Evolutionary conservation across 2,113 vertebrate genomes (phyloP), one percentile per base, ranked within the genome.

Genomic region (Stegastes partitus): DNA sequence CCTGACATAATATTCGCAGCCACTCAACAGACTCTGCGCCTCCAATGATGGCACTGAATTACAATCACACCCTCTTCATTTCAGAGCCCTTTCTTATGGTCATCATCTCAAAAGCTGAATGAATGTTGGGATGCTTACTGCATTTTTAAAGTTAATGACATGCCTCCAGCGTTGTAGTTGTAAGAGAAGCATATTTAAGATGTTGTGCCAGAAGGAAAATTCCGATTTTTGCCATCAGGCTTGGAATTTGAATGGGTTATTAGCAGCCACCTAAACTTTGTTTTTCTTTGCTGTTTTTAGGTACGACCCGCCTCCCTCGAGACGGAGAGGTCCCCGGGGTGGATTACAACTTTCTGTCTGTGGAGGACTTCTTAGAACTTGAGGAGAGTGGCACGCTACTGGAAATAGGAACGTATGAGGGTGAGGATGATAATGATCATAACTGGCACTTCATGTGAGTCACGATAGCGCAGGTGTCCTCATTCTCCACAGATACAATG

Each of bases 351-450:
- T 99, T 99, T 92, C 95, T 99, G 89, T 98, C 96, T 42, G 96
- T 97, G 90, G 94, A 97, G 89, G 95, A 99, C 74, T 99, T 99
- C 91, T 90, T 96, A 87, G 93, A 97, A 67, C 95, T 99, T 28
- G 96, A 99, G 80, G 84, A 95, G 87, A 96, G 95, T n/a, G 97
- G 97, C 25, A 97, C 96, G 22, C 97, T 99, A 84, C 92, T 99
- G 86, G 98, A 99, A 96, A 95, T 97, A 61, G 97, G 98, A 92
- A 98, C 97, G 18, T 99, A 99, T 81, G 96, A 99, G 95, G 97
- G 98, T 99, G 94, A 89, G 92, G 74, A 68, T 25, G 84, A 92
- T 25, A 19, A 58, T 71, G 61, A 88, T 79, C 4, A 53, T 34
- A 73, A 56, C 47, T 42, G 74, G 80, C 79, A 58, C 55, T 70